A percentile compares a stretch with the other conserved stretches of the same genome.
Conservation (phyloP, 1,140 invertebrate species). For the Artemia franciscana region DNA sequence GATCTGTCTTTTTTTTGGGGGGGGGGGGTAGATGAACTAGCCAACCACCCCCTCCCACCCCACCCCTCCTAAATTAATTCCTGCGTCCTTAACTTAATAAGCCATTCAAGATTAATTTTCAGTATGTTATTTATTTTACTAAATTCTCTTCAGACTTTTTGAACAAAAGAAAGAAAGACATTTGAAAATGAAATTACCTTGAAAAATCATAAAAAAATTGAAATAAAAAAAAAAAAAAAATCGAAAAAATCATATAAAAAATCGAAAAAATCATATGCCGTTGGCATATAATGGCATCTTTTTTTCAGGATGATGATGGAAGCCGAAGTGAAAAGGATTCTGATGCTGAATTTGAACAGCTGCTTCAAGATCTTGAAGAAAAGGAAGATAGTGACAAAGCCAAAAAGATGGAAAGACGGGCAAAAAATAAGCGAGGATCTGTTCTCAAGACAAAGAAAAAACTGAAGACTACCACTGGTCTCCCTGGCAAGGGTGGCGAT, state of each 20-base stretch:
- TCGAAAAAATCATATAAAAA: background rate
- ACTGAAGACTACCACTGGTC: constrained; percentile 56
- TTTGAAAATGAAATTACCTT: no score
- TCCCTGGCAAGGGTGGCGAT: constrained; percentile 48
- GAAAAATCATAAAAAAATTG: no score
- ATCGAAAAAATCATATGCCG: background rate
- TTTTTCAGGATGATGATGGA: constrained; percentile 58
- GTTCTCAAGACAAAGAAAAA: constrained; percentile 81
- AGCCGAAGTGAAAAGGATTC: constrained; percentile 56
- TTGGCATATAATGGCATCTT: background rate
- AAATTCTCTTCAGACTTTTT: no score
- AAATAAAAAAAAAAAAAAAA: no score
- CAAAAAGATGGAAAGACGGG: constrained; percentile 25
- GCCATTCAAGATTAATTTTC: no score
- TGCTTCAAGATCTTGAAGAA: constrained; percentile 70
- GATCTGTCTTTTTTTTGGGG: no score
- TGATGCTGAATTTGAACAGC: constrained; percentile 81
- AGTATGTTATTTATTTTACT: no score
- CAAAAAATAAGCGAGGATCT: constrained; percentile 75
- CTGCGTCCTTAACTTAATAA: no score
- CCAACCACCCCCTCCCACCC: no score
- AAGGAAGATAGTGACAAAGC: constrained; percentile 21
- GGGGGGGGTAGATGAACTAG: no score
- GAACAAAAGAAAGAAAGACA: no score
- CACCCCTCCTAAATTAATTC: no score